phyloP scores from a whole-genome alignment of 2,113 vertebrate genomes.

The Neoarius graeffei region DNA sequence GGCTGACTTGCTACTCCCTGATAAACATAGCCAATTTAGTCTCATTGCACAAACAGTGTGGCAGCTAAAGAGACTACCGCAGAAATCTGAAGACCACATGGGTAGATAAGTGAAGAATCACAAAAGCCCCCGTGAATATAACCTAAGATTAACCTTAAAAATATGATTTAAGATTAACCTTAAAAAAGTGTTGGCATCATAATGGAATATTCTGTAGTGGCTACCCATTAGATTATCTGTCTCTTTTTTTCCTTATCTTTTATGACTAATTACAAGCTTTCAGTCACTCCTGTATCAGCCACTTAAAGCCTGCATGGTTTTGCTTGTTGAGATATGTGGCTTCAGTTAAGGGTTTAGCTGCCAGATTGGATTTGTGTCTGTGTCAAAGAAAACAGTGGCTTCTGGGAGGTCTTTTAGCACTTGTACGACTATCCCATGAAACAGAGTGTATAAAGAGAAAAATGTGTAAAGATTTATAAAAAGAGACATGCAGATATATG shows the following conservation, averaged over 20 bases:
- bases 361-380: slow-evolving; percentile 58
- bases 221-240: slow-evolving; percentile 47
- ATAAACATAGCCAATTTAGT: not conserved
- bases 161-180: not conserved
- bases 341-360: slow-evolving; percentile 38
- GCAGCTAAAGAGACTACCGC: not conserved
- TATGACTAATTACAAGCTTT: slow-evolving; percentile 38
- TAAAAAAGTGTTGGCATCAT: slow-evolving; percentile 39
- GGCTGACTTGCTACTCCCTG: not conserved
- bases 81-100: slow-evolving; percentile 18
- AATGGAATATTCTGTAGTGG: slow-evolving; percentile 42
- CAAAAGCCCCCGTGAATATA: not conserved
- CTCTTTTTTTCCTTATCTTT: slow-evolving; percentile 29
- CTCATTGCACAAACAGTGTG: not conserved
- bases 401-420: slow-evolving; percentile 64
- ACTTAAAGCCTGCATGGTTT: slow-evolving; percentile 49
- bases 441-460: slow-evolving; percentile 21
- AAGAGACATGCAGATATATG: slow-evolving; percentile 1
- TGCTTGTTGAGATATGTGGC: slow-evolving; percentile 50
- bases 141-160: not conserved
- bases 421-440: slow-evolving; percentile 31
- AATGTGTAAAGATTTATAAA: slow-evolving; percentile 14
- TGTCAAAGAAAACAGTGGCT: slow-evolving; percentile 63
- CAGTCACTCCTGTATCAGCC: slow-evolving; percentile 40
- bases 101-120: slow-evolving; percentile 1